Percentiles rank a stretch among this genome's conserved stretches.
Conservation (phyloP, 2,888 invertebrate species). For the Bellardia pandia region DNA sequence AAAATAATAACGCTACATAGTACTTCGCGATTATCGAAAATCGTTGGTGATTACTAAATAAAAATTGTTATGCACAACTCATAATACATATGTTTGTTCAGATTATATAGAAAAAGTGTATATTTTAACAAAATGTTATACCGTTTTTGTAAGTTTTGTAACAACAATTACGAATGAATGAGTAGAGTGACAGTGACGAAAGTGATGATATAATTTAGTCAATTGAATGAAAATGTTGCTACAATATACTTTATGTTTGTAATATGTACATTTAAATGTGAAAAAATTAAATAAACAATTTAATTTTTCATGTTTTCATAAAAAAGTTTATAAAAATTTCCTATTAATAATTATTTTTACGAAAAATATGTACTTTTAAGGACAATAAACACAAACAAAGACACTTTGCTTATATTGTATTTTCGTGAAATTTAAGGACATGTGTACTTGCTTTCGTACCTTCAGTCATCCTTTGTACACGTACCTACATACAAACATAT, state of each 20-base stretch:
- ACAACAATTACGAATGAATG: constrained; percentile 34
- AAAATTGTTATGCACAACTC: constrained; percentile 26
- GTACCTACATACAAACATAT: not conserved
- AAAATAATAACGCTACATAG: constrained; percentile 23
- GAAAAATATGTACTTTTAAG: not conserved
- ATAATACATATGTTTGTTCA: constrained; percentile 8
- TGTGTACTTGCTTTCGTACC: constrained; percentile 54
- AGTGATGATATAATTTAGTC: constrained; percentile 71
- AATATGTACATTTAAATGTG: not conserved
- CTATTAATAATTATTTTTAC: not conserved
- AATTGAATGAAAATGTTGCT: constrained; percentile 53
- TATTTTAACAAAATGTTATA: constrained; percentile 32
- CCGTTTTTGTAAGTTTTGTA: constrained; percentile 27
- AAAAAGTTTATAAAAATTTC: not conserved
- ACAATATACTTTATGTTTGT: constrained; percentile 33
- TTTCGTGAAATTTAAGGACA: constrained; percentile 49
- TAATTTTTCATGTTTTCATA: not conserved
- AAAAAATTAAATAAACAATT: constrained; percentile 19
- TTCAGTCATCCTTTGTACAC: constrained; percentile 13
- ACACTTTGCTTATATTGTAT: constrained; percentile 1
- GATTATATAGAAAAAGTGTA: constrained; percentile 23
- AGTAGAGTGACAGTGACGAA: constrained; percentile 45
- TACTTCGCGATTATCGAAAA: constrained; percentile 37
- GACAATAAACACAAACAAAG: constrained; percentile 39
- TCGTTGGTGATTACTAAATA: constrained; percentile 35